These are phyloP conservation scores for Micronycteris hirsuta DNA, from an alignment of 2,113 vertebrate species.

Conservation along the genomic window DNA sequence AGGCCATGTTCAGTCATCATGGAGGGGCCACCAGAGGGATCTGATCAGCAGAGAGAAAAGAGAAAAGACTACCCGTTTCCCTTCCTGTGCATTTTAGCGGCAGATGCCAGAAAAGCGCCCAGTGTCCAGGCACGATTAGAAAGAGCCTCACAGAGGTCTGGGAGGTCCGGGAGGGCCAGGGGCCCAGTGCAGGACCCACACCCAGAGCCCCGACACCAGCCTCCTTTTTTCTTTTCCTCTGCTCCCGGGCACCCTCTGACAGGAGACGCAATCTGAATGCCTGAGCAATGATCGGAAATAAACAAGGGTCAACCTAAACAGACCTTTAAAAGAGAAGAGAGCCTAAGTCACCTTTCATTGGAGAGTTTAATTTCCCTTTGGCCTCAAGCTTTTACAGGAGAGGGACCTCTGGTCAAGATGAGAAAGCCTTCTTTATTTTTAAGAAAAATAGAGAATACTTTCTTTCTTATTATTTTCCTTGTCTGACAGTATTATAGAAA, in stretches of 20 bases:
- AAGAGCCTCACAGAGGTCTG: neutral
- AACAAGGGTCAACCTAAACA: neutral
- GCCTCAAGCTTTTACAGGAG: neutral
- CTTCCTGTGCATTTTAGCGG: neutral
- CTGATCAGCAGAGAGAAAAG: neutral
- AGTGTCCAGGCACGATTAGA: neutral
- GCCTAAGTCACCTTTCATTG: neutral
- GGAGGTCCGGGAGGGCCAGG: neutral
- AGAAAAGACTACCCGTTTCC: neutral
- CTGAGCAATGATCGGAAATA: neutral
- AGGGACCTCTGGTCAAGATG: neutral
- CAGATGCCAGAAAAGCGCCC: neutral
- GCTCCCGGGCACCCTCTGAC: neutral
- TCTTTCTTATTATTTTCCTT: neutral
- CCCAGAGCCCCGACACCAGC: no score
- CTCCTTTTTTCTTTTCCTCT: neutral
- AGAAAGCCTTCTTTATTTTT: neutral
- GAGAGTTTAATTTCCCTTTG: neutral
- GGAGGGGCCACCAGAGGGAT: neutral
- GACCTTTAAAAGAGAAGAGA: neutral
- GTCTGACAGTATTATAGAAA: neutral
- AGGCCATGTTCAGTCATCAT: neutral
- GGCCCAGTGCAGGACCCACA: neutral
- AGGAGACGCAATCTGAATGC: neutral
- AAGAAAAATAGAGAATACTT: neutral